Conservation (phyloP, 1,140 invertebrate genomes). For the Calliopsis andreniformis region DNA sequence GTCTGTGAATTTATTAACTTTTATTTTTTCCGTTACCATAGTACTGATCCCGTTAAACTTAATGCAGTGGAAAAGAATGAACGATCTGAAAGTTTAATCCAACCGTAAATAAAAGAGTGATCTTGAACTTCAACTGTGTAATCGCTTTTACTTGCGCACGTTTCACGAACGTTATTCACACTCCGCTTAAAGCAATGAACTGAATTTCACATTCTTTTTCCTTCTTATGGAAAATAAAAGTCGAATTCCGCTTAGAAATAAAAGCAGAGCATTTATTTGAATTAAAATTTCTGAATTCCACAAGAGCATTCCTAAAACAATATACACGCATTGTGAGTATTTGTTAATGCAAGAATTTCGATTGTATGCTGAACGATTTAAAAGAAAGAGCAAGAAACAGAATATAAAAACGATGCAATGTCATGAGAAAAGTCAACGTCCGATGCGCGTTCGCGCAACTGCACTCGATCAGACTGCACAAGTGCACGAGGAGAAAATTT, state of each 20-base stretch:
- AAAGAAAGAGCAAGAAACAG: background rate
- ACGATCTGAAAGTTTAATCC: slow-evolving; percentile 3
- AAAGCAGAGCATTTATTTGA: background rate
- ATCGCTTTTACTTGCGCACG: slow-evolving; percentile 45
- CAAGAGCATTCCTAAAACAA: no score
- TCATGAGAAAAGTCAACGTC: slow-evolving; percentile 45
- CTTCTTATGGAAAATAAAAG: background rate
- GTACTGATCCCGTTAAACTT: no score
- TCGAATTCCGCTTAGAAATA: background rate
- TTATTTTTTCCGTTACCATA: background rate
- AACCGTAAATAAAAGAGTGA: slow-evolving; percentile 15
- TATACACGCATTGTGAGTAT: no score
- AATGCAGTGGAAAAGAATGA: no score
- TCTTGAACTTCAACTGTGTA: slow-evolving; percentile 64
- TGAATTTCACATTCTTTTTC: background rate
- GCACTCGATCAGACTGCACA: slow-evolving; percentile 32
- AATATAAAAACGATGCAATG: slow-evolving; percentile 16
- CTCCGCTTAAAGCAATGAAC: background rate
- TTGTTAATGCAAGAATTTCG: no score
- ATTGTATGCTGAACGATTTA: background rate
- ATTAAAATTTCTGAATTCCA: background rate
- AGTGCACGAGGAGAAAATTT: slow-evolving; percentile 31
- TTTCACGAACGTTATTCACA: background rate
- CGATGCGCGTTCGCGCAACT: slow-evolving; percentile 38
- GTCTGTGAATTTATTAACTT: background rate